Base-by-base conservation (phyloP, 2,797 vertebrate species). In the Sebastiscus tertius region DNA sequence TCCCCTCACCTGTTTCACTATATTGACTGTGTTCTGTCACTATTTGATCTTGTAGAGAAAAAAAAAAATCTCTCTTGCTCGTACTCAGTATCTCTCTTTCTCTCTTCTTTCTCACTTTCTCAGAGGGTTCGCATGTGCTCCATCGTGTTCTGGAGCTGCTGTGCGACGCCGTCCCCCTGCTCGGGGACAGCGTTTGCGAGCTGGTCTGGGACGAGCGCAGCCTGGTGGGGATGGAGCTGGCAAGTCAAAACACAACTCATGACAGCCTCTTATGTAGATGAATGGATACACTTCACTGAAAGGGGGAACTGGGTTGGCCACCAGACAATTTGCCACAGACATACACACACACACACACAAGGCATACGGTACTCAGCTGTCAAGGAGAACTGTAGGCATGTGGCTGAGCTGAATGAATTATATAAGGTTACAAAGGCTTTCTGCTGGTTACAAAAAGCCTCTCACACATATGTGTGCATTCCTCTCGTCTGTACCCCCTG, bases 161-260 rank as follows among this genome's bases (percentile, higher is more conserved):
- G 82, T 84, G 95, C 58, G 97, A 97, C 75, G 86, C 96, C 18
- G 69, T 96, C 90, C 86, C 94, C 20, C 96, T 99, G 88, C 95
- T 97, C 56, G 91, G 95, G 93, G 96, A 97, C 92, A 94, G 97
- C 12, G 86, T 99, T 91, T 97, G 96, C 73, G 96, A 97, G 82
- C 94, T 97, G 87, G 94, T 99, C 93, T 99, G 99, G 98, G 97
- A 97, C 77, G 98, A 99, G 93, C 93, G 87, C 91, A 98, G 97
- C 93, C 96, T 98, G 88, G 97, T 97, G 94, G 98, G 97, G 46
- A 94, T 95, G 89, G 97, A 98, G 88, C 93, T 99, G 97, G 99
- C 97, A 94, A 98, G 97, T 94, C 77, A 87, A 87, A 80, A 34
- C 91, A 90, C 92, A 87, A 83, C 90, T 87, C 85, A 88, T 86